Evolutionary conservation across 2,113 vertebrate species (phyloP).

Genomic region (Callocephalon fimbriatum): DNA sequence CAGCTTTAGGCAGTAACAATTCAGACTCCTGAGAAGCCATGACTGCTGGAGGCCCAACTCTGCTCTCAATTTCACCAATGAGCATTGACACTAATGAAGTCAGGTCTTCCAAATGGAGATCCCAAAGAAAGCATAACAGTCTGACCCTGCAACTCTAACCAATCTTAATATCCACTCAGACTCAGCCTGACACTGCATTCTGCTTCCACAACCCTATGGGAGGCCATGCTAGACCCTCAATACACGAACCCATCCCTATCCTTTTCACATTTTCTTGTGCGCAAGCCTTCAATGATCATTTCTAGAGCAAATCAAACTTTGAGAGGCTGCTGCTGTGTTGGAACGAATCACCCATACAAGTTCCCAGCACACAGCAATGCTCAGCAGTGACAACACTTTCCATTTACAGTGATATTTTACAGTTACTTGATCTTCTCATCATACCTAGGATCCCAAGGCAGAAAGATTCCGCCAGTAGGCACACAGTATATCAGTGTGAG

Average conservation of each 20-base stretch:
- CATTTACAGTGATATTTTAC: not conserved
- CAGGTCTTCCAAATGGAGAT: not conserved
- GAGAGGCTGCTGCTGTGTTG: not conserved
- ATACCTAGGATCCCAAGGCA: not conserved
- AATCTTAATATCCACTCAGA: not conserved
- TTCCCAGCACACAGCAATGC: not conserved
- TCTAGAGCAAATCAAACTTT: not conserved
- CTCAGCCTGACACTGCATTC: not conserved
- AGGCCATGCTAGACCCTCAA: not conserved
- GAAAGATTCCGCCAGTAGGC: not conserved
- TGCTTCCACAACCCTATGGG: not conserved
- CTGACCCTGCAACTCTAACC: not conserved
- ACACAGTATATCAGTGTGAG: not conserved
- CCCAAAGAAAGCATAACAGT: not conserved
- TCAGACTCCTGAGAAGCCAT: not conserved
- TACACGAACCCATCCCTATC: not conserved
- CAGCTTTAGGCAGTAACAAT: not conserved
- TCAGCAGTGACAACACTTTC: not conserved
- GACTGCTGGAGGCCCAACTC: not conserved
- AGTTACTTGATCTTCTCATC: not conserved
- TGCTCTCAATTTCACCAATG: conserved; percentile 46
- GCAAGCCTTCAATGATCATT: not conserved
- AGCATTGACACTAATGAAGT: not conserved
- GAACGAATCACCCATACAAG: not conserved
- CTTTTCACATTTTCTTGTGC: not conserved